Percentiles rank a stretch among this genome's conserved stretches.
Conservation (phyloP, 2,797 vertebrate species). For the Enteromius mattozi region DNA sequence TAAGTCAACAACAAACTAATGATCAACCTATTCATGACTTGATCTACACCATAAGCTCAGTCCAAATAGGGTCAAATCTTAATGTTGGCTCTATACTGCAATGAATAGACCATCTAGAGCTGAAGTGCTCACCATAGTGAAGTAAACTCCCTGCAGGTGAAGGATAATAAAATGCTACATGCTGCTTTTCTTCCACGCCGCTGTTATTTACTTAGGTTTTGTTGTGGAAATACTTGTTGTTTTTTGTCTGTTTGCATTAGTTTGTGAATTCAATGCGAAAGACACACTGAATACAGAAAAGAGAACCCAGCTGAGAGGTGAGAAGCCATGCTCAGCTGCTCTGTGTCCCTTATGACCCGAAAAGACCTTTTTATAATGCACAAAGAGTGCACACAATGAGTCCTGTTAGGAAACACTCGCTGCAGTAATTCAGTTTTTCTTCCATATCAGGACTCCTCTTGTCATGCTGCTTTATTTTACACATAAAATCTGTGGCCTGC, state of each 20-base stretch:
- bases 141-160: slow-evolving; percentile 55
- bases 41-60: not conserved
- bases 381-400: slow-evolving; percentile 26
- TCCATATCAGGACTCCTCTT: not conserved
- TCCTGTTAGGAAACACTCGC: not conserved
- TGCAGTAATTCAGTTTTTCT: not conserved
- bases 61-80: not conserved
- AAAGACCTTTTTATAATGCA: slow-evolving; percentile 60
- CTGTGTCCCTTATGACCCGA: slow-evolving; percentile 35
- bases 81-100: not conserved
- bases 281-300: slow-evolving; percentile 70
- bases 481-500: not conserved
- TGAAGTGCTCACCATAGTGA: slow-evolving; percentile 30
- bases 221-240: slow-evolving; percentile 66
- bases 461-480: not conserved
- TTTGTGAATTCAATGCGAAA: slow-evolving; percentile 66
- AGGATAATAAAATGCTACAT: slow-evolving; percentile 61
- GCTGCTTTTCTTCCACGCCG: slow-evolving; percentile 61
- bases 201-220: slow-evolving; percentile 60
- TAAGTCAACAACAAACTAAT: not conserved
- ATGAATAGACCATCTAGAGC: slow-evolving; percentile 30
- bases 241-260: slow-evolving; percentile 66
- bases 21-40: not conserved
- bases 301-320: slow-evolving; percentile 62
- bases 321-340: slow-evolving; percentile 66